phyloP scores from a whole-genome alignment of 2,113 vertebrate genomes.

The Sebastes fasciatus region DNA sequence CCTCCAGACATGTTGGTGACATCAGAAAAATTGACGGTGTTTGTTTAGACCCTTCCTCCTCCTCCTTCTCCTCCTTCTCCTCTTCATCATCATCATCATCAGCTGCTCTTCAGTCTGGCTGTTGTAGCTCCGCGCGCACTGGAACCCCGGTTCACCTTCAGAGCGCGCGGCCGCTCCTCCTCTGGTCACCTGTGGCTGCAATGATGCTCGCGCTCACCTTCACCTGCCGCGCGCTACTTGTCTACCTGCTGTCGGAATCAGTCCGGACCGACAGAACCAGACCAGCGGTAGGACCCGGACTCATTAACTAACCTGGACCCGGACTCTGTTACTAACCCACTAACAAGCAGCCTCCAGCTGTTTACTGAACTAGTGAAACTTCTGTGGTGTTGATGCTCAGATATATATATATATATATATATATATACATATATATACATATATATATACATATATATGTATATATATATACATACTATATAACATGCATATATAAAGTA shows the following conservation, averaged over 20 bases:
- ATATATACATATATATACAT: too few species aligned
- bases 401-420: too few species aligned
- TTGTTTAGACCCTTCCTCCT: neutral
- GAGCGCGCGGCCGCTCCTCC: slow-evolving; percentile 38
- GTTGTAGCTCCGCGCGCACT: neutral
- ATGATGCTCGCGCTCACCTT: slow-evolving; percentile 69
- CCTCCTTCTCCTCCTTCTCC: neutral
- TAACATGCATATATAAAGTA: too few species aligned
- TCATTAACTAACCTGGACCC: too few species aligned
- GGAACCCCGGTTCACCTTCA: neutral
- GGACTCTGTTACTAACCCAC: too few species aligned
- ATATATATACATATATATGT: too few species aligned
- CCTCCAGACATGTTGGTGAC: neutral
- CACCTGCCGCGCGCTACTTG: slow-evolving; percentile 63
- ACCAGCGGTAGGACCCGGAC: slow-evolving; percentile 54
- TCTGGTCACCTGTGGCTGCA: slow-evolving; percentile 16
- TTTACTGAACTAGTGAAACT: neutral
- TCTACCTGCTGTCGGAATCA: slow-evolving; percentile 45
- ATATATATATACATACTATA: too few species aligned
- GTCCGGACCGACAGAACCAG: slow-evolving; percentile 51
- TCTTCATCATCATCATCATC: too few species aligned
- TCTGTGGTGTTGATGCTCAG: too few species aligned
- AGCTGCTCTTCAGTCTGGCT: neutral
- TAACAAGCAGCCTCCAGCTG: neutral
- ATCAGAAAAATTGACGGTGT: accelerated